These are phyloP conservation scores for Holocentrus rufus DNA, from an alignment of 2,797 vertebrate species.

Conservation along the genomic window DNA sequence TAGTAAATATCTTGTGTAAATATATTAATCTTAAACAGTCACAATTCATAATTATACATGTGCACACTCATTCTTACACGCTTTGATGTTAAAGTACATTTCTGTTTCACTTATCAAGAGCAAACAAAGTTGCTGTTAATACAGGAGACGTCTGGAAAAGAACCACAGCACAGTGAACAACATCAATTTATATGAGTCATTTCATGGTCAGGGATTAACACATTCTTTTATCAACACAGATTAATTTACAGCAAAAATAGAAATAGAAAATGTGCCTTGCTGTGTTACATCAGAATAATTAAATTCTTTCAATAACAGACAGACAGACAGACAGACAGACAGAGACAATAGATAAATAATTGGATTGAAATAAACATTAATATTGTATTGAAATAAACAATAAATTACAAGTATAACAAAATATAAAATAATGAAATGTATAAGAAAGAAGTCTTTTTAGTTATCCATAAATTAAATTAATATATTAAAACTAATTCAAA, in stretches of 20 bases:
- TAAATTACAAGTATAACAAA: too few species aligned
- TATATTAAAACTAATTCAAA: too few species aligned
- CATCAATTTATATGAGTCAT: constrained; percentile 12
- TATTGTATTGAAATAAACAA: too few species aligned
- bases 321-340: too few species aligned
- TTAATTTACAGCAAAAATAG: neutral
- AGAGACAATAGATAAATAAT: too few species aligned
- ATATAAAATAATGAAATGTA: too few species aligned
- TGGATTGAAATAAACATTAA: too few species aligned
- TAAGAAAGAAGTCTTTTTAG: too few species aligned
- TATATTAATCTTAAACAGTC: neutral
- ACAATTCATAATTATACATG: neutral
- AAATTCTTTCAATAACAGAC: too few species aligned
- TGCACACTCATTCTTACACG: neutral
- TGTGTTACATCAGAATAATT: too few species aligned
- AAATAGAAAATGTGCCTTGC: neutral
- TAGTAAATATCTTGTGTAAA: neutral
- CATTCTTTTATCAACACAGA: neutral
- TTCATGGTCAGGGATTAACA: too few species aligned
- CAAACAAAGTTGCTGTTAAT: constrained; percentile 39
- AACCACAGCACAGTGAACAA: neutral
- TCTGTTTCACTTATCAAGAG: neutral
- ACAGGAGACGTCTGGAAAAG: neutral
- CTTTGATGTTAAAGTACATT: neutral
- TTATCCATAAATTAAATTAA: too few species aligned